phyloP scores from a whole-genome alignment of 1,140 invertebrate species.

The Zaprionus camerounensis region DNA sequence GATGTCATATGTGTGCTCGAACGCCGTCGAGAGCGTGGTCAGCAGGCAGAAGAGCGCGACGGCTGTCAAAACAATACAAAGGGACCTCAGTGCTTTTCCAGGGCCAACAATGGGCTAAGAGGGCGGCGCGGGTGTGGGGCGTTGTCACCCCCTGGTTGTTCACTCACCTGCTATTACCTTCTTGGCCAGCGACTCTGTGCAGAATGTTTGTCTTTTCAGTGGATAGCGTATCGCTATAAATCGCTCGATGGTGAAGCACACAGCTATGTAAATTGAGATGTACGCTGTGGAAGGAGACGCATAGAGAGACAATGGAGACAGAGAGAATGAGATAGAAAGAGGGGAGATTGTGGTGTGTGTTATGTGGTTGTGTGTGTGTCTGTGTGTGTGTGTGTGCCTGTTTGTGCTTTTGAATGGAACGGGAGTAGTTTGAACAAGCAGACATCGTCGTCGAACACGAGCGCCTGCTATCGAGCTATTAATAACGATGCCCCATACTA shows the following conservation, averaged over 20 bases:
- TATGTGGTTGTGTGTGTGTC: background rate
- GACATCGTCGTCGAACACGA: constrained; percentile 37
- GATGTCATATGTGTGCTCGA: constrained; percentile 86
- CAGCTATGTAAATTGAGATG: constrained; percentile 91
- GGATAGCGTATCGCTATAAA: constrained; percentile 92
- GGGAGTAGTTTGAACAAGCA: constrained; percentile 34
- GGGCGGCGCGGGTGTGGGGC: background rate
- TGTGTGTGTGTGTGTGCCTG: background rate
- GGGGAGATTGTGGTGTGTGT: background rate
- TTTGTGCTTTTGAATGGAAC: constrained; percentile 11
- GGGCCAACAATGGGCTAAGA: background rate
- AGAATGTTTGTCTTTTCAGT: constrained; percentile 89
- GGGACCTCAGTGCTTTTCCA: constrained; percentile 25
- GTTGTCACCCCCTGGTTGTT: background rate
- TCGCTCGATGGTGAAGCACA: constrained; percentile 91
- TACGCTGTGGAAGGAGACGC: constrained; percentile 85
- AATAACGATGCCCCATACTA: constrained; percentile 23
- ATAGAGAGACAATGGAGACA: background rate
- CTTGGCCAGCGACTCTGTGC: constrained; percentile 87
- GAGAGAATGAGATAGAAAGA: background rate
- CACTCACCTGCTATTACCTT: constrained; percentile 86
- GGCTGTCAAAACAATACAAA: constrained; percentile 53
- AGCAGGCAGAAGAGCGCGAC: constrained; percentile 88
- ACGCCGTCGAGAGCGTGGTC: constrained; percentile 87
- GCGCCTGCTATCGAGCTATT: constrained; percentile 38